phyloP scores from a whole-genome alignment of 2,888 invertebrate genomes.

The Polyommatus iphigenia region DNA sequence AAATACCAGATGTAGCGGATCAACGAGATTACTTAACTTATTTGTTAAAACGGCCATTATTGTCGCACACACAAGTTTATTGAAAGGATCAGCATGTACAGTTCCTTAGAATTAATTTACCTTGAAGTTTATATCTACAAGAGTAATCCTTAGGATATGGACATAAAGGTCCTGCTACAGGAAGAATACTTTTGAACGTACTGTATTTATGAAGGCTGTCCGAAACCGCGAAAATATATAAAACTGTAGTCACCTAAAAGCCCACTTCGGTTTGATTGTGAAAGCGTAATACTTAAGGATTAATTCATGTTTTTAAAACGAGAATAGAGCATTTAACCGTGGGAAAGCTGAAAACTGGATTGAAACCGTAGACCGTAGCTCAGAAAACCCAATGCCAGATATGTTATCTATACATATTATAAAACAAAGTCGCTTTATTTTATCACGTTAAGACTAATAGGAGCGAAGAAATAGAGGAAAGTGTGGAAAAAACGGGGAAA shows the following conservation, averaged over 20 bases:
- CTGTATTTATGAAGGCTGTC: background rate
- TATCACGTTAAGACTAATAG: too few species aligned
- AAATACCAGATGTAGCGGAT: background rate
- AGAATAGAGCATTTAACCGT: background rate
- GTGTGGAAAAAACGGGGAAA: too few species aligned
- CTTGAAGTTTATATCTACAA: background rate
- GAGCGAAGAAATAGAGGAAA: too few species aligned
- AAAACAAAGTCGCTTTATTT: too few species aligned
- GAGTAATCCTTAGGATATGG: background rate
- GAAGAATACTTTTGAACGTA: background rate
- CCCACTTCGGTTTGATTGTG: constrained; percentile 48
- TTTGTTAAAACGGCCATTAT: background rate
- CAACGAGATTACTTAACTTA: background rate
- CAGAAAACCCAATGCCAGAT: too few species aligned
- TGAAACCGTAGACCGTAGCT: too few species aligned
- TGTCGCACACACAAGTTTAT: constrained; percentile 17
- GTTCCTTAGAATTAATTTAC: background rate
- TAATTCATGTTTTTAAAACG: background rate
- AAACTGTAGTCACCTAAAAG: constrained; percentile 71
- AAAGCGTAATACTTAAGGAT: constrained; percentile 24
- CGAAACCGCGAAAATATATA: constrained; percentile 46
- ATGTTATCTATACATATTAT: too few species aligned
- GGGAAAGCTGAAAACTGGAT: too few species aligned
- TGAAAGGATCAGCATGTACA: constrained; percentile 7
- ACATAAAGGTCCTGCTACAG: background rate